Evolutionary conservation across 2,113 vertebrate genomes (phyloP).

Genomic region (Menura novaehollandiae): DNA sequence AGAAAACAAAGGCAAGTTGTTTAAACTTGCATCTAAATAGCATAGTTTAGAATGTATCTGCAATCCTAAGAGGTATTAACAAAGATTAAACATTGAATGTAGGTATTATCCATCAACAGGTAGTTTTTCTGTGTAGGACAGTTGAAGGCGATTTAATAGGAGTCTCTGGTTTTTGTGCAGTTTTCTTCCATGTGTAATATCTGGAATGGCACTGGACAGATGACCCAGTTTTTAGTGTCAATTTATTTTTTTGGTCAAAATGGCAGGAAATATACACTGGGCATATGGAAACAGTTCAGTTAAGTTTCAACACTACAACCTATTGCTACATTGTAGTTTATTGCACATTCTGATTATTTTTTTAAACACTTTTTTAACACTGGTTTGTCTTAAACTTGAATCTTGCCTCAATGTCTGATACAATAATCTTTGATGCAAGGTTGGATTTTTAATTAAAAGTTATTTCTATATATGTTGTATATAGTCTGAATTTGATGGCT

Average conservation of each 20-base stretch:
- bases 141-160: slow-evolving; percentile 53
- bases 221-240: slow-evolving; percentile 30
- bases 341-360: slow-evolving; percentile 69
- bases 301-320: slow-evolving; percentile 68
- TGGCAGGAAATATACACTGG: slow-evolving; percentile 47
- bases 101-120: not conserved
- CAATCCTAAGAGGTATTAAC: not conserved
- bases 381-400: slow-evolving; percentile 75
- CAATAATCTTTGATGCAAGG: slow-evolving; percentile 73
- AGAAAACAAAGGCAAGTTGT: slow-evolving; percentile 2
- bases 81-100: not conserved
- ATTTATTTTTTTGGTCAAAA: not conserved
- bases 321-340: slow-evolving; percentile 75
- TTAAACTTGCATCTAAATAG: not conserved
- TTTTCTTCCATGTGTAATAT: slow-evolving; percentile 36
- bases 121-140: slow-evolving; percentile 63
- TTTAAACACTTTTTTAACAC: slow-evolving; percentile 70
- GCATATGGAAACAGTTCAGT: slow-evolving; percentile 55
- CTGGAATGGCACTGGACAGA: slow-evolving; percentile 53
- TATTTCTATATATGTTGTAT: slow-evolving; percentile 71
- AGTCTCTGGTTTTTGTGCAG: slow-evolving; percentile 40
- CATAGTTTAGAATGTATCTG: not conserved
- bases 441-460: slow-evolving; percentile 75
- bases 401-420: slow-evolving; percentile 72
- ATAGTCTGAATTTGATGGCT: slow-evolving; percentile 51